Percentiles rank a stretch among this genome's conserved stretches.
Evolutionary conservation across 2,797 vertebrate species (phyloP).

Genomic region (Xiphophorus birchmanni): DNA sequence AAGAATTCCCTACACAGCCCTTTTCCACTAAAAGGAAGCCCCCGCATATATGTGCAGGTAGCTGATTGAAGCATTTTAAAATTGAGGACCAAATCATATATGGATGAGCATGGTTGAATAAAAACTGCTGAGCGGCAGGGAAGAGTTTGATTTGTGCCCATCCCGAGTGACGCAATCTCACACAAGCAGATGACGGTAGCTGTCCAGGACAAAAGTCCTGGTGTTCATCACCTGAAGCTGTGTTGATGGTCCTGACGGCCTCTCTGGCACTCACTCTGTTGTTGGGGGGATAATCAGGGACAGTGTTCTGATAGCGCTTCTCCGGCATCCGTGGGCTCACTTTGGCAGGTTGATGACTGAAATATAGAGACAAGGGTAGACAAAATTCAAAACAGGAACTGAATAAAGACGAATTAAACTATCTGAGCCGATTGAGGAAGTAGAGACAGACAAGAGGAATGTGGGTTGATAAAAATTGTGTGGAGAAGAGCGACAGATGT

Average conservation of each 20-base stretch:
- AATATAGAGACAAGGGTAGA: background rate
- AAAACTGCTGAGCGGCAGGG: conserved; percentile 39
- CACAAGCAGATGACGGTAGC: conserved; percentile 26
- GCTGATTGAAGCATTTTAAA: conserved; percentile 32
- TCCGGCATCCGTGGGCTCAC: conserved; percentile 77
- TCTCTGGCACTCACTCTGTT: conserved; percentile 85
- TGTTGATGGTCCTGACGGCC: conserved; percentile 82
- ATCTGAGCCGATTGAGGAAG: background rate
- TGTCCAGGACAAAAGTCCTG: conserved; percentile 10
- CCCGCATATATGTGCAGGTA: conserved; percentile 28
- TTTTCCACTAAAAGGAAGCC: background rate
- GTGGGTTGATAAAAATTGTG: conserved; percentile 11
- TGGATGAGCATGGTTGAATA: conserved; percentile 16
- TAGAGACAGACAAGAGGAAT: conserved; percentile 8
- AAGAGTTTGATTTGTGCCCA: conserved; percentile 38
- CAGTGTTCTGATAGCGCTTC: conserved; percentile 78
- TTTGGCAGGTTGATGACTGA: conserved; percentile 86
- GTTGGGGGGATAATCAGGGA: conserved; percentile 84
- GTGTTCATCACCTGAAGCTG: conserved; percentile 79
- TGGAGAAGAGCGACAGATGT: conserved; percentile 12
- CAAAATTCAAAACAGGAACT: background rate
- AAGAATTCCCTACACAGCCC: conserved; percentile 4
- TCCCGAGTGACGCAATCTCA: background rate
- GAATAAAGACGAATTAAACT: background rate
- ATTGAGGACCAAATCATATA: conserved; percentile 16